A percentile compares a stretch with the other conserved stretches of the same genome.
phyloP scores from a whole-genome alignment of 2,113 vertebrate genomes.

The Oreotragus oreotragus region DNA sequence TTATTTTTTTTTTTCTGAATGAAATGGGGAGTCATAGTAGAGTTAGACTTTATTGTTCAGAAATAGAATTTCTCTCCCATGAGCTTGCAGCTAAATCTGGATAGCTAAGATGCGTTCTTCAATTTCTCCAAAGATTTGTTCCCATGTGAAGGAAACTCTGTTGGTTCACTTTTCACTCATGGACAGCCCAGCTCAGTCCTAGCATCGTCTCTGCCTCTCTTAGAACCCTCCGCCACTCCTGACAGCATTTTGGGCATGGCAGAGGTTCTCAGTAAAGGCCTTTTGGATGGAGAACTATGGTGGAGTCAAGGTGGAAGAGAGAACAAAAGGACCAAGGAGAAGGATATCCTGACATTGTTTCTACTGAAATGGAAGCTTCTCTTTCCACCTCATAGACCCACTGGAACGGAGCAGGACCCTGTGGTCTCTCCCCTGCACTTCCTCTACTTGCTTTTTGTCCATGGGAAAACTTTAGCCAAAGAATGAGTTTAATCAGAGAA shows the following conservation, averaged over 20 bases:
- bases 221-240: neutral
- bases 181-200: neutral
- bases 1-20: neutral
- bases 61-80: neutral
- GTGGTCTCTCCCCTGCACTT: neutral
- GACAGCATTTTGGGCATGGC: fast-evolving
- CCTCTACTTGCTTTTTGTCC: neutral
- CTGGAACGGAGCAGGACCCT: neutral
- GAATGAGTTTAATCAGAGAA: neutral
- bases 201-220: neutral
- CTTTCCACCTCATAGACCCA: neutral
- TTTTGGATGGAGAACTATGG: neutral
- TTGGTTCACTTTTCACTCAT: fast-evolving
- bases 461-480: neutral
- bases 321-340: neutral
- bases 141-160: neutral
- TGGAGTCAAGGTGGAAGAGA: neutral
- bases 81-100: neutral
- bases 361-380: neutral
- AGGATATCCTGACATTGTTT: fast-evolving
- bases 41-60: neutral
- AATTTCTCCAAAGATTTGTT: neutral
- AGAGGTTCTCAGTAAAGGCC: neutral
- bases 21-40: neutral
- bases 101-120: no score